Conservation (phyloP, 64 coral and sea anemone genomes). For the Stichodactyla helianthus region DNA sequence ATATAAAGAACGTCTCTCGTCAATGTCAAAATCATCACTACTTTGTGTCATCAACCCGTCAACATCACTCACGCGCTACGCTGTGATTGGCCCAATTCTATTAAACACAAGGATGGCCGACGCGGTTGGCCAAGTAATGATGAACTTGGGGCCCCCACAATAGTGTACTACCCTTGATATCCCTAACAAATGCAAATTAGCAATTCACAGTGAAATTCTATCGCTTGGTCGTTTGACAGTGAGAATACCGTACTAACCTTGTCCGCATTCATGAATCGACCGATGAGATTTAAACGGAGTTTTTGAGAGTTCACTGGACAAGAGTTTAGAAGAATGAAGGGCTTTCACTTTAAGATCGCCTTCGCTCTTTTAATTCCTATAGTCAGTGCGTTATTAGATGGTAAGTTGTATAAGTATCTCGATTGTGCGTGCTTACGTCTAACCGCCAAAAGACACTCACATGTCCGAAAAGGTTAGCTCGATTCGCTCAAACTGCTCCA, state of each 20-base stretch:
- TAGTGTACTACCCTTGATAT: constrained; percentile 10
- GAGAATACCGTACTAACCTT: constrained; percentile 50
- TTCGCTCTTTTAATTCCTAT: constrained; percentile 52
- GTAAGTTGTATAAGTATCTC: constrained; percentile 43
- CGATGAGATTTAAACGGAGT: constrained; percentile 49
- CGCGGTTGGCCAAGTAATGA: constrained; percentile 22
- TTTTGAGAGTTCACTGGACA: constrained; percentile 33
- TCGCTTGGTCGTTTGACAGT: constrained; percentile 36
- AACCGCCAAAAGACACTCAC: constrained; percentile 53
- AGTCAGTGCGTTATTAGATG: not conserved
- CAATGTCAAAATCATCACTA: constrained; percentile 10
- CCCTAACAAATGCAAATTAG: constrained; percentile 50
- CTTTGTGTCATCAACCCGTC: constrained; percentile 14
- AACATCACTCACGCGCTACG: constrained; percentile 2
- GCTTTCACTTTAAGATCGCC: constrained; percentile 23
- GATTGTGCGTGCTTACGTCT: constrained; percentile 43
- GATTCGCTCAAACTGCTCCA: constrained; percentile 7
- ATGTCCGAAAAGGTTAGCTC: constrained; percentile 25
- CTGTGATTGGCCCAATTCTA: not conserved
- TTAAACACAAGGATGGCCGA: constrained; percentile 19
- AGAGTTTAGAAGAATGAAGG: constrained; percentile 44
- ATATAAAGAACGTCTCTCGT: constrained; percentile 1
- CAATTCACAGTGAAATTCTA: constrained; percentile 51
- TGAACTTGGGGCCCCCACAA: constrained; percentile 11
- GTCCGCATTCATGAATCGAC: constrained; percentile 35